Conservation (phyloP, 2,888 invertebrate species). For the Latheticus oryzae region DNA sequence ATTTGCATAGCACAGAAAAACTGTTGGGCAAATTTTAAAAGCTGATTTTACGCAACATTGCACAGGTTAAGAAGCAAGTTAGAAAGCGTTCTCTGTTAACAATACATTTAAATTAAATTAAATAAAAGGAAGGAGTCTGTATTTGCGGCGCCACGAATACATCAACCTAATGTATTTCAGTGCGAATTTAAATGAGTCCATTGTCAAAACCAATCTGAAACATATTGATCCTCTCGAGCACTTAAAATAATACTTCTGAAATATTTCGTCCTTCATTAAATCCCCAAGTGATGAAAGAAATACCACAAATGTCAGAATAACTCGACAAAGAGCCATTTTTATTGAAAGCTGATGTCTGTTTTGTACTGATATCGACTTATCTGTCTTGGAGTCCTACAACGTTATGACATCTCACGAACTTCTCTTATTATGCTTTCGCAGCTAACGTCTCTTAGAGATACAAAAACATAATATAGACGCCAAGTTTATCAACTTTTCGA, state of each 20-base stretch:
- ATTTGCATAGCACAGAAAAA: conserved; percentile 21
- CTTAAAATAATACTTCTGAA: conserved; percentile 8
- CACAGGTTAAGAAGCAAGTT: conserved; percentile 32
- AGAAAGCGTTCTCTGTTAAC: conserved; percentile 21
- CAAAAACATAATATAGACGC: conserved; percentile 19
- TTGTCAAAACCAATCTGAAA: conserved; percentile 17
- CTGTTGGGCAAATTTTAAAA: conserved; percentile 20
- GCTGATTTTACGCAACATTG: conserved; percentile 33
- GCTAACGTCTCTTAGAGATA: conserved; percentile 27
- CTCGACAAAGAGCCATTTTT: conserved; percentile 39
- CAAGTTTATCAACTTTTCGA: conserved; percentile 26
- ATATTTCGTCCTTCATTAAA: conserved; percentile 20
- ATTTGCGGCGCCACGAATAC: conserved; percentile 16
- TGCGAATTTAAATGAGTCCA: conserved; percentile 26
- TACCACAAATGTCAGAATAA: conserved; percentile 30
- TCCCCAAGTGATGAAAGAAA: conserved; percentile 22
- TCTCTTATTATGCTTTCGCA: conserved; percentile 36
- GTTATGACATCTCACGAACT: conserved; percentile 42
- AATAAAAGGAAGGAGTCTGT: conserved; percentile 10
- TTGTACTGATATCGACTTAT: conserved; percentile 48
- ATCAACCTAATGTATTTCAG: conserved; percentile 17
- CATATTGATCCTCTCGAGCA: conserved; percentile 25
- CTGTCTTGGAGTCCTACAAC: conserved; percentile 41
- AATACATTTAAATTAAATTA: conserved; percentile 35
- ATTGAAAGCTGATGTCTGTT: conserved; percentile 44